Conservation (phyloP, 2,797 vertebrate genomes). For the Sparidentex hasta region DNA sequence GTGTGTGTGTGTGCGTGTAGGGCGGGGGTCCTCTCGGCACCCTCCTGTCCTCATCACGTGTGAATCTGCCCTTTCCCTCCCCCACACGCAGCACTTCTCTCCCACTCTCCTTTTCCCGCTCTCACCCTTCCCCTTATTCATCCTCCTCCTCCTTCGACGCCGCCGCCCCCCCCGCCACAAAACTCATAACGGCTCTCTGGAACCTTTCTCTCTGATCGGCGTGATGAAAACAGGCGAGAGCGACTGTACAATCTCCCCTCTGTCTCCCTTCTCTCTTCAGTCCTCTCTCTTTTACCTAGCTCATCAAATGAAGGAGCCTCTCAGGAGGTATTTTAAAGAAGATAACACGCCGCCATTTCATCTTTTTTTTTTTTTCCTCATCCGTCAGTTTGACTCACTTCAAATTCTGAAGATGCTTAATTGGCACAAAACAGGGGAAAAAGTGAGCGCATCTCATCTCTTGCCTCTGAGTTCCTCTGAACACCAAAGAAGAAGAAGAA, state of each 20-base stretch:
- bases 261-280: neutral
- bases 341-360: neutral
- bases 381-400: constrained; percentile 9
- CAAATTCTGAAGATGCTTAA: constrained; percentile 18
- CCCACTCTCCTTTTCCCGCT: constrained; percentile 38
- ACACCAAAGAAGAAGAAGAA: constrained; percentile 7
- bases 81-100: constrained; percentile 45
- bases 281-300: constrained; percentile 7
- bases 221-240: neutral
- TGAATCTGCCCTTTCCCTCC: constrained; percentile 56
- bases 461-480: constrained; percentile 11
- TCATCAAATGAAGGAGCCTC: constrained; percentile 4
- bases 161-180: constrained; percentile 1
- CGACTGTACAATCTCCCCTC: neutral
- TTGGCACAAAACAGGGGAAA: neutral
- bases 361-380: neutral
- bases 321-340: neutral
- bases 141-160: neutral
- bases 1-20: neutral
- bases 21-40: constrained; percentile 31
- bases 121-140: constrained; percentile 25
- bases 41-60: constrained; percentile 49
- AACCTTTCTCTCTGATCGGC: constrained; percentile 18
- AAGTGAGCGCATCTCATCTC: constrained; percentile 4
- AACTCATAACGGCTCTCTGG: constrained; percentile 30